phyloP scores from a whole-genome alignment of 2,888 invertebrate species.

The Bellardia bayeri region DNA sequence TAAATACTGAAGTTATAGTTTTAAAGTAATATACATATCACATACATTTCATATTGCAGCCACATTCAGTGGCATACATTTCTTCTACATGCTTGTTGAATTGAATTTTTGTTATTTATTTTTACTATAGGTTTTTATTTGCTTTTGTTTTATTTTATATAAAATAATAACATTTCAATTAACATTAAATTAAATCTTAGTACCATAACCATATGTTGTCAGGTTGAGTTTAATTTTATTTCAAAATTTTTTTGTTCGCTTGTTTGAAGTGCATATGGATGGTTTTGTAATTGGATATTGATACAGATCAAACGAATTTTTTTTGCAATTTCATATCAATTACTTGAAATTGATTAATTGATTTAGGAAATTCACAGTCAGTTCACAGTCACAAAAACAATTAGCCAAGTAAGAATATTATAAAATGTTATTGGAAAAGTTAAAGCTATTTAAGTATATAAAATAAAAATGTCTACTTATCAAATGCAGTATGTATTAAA shows the following conservation, averaged over 20 bases:
- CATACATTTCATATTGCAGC: no score
- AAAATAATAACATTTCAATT: constrained; percentile 56
- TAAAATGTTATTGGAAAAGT: not conserved
- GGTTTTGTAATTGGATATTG: constrained; percentile 15
- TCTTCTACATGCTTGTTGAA: not conserved
- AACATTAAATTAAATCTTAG: constrained; percentile 50
- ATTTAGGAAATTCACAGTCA: not conserved
- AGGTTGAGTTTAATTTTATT: constrained; percentile 24
- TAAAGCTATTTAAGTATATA: no score
- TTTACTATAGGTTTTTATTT: no score
- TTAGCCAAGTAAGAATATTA: not conserved
- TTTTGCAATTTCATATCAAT: constrained; percentile 12
- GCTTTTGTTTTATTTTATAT: not conserved
- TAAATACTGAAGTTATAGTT: no score
- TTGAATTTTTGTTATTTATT: not conserved
- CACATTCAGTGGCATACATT: not conserved
- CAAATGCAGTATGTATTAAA: no score
- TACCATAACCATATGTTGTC: constrained; percentile 24
- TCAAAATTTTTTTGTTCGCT: not conserved
- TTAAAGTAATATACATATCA: no score
- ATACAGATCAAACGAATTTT: constrained; percentile 24
- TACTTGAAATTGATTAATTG: constrained; percentile 32
- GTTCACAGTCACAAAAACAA: not conserved
- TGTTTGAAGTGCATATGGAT: not conserved
- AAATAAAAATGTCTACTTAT: no score